phyloP scores from a whole-genome alignment of 2,797 vertebrate genomes.

The Tolypeutes matacus region DNA sequence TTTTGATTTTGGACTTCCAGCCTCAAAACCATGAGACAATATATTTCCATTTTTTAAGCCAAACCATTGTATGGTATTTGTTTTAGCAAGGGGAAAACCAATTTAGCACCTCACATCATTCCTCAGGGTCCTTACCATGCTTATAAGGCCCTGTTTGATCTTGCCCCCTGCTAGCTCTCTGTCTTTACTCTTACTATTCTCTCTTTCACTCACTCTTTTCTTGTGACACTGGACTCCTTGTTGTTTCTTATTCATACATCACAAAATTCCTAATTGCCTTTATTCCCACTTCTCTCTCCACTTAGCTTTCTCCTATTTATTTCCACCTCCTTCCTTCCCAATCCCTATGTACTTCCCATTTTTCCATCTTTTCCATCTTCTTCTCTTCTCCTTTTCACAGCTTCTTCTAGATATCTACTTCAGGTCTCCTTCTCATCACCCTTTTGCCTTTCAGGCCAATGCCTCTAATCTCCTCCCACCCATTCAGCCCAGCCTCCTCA shows the following conservation, averaged over 20 bases:
- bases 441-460: neutral
- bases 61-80: too few relatives aligned
- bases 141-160: neutral
- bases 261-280: neutral
- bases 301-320: neutral
- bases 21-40: too few relatives aligned
- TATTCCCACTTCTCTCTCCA: too few relatives aligned
- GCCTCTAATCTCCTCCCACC: neutral
- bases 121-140: rapidly evolving
- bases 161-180: neutral
- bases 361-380: neutral
- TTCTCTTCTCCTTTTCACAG: neutral
- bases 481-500: neutral
- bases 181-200: neutral
- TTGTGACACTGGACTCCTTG: neutral
- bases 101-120: neutral
- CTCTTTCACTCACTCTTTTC: neutral
- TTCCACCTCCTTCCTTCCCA: neutral
- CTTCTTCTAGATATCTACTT: neutral
- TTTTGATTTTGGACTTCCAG: too few relatives aligned
- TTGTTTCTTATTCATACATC: neutral
- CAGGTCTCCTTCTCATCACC: neutral
- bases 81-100: too few relatives aligned
- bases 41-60: too few relatives aligned
- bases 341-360: neutral